Evolutionary conservation across 2,113 vertebrate species (phyloP).

Genomic region (Bos indicus): DNA sequence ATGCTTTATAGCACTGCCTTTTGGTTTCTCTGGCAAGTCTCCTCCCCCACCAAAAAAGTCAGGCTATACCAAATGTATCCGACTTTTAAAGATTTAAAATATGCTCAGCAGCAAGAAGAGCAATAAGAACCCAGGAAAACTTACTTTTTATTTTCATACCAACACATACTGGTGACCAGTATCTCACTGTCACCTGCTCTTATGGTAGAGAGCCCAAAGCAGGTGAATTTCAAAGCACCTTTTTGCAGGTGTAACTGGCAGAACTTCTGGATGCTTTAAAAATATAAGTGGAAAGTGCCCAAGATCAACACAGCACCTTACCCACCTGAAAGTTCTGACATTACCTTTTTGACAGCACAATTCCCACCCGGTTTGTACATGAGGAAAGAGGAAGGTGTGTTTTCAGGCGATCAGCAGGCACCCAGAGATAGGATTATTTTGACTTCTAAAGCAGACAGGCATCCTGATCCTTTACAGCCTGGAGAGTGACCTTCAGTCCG

Average conservation of each 20-base stretch:
- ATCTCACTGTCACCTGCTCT: neutral
- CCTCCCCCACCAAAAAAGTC: neutral
- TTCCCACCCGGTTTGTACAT: neutral
- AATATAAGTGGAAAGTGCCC: neutral
- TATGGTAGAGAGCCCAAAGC: neutral
- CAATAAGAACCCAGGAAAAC: neutral
- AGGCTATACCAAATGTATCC: neutral
- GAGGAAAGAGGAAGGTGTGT: neutral
- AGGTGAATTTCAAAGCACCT: neutral
- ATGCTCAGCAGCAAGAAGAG: neutral
- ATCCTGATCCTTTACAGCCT: neutral
- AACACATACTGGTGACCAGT: neutral
- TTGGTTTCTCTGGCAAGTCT: neutral
- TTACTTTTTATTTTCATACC: neutral
- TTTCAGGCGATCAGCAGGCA: neutral
- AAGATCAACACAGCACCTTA: neutral
- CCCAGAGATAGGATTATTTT: too few species aligned
- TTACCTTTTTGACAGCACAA: neutral
- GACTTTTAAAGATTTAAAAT: neutral
- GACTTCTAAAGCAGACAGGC: neutral
- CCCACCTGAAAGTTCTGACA: neutral
- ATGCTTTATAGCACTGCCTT: neutral
- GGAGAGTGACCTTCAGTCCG: neutral
- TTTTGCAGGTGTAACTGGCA: neutral
- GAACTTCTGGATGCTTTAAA: neutral